phyloP scores from a whole-genome alignment of 1,140 invertebrate species.

The Plectrocnemia conspersa region DNA sequence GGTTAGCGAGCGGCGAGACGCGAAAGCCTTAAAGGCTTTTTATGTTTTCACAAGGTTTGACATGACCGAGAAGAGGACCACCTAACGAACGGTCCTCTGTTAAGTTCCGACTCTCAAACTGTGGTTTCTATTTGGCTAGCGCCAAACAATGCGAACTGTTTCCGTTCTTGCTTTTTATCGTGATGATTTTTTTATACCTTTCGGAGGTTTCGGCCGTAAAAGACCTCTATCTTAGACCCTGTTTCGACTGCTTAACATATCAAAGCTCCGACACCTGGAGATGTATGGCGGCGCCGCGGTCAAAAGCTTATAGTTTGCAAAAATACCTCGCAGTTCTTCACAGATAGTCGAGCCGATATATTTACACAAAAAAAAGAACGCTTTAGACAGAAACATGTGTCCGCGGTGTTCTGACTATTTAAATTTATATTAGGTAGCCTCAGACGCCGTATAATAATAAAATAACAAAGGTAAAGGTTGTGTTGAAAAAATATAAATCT shows the following conservation, averaged over 20 bases:
- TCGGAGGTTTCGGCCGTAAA: slow-evolving; percentile 10
- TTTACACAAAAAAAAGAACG: slow-evolving; percentile 9
- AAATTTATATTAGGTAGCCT: too few relatives aligned
- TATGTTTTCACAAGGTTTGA: background rate
- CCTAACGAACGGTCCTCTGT: slow-evolving; percentile 3
- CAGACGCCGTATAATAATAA: too few relatives aligned
- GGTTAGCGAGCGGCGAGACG: background rate
- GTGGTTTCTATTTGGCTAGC: slow-evolving; percentile 2
- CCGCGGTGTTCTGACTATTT: slow-evolving; percentile 8
- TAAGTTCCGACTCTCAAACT: slow-evolving; percentile 15
- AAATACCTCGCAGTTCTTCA: slow-evolving; percentile 9
- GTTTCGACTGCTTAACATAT: slow-evolving; percentile 17
- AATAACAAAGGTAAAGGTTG: too few relatives aligned
- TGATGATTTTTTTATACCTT: background rate
- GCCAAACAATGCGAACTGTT: slow-evolving; percentile 18
- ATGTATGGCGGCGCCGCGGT: slow-evolving; percentile 4
- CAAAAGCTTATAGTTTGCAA: slow-evolving; percentile 2
- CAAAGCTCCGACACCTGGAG: slow-evolving; percentile 13
- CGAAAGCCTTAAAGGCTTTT: background rate
- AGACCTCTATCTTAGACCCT: slow-evolving; percentile 10
- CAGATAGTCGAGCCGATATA: background rate
- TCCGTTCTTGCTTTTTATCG: slow-evolving; percentile 11
- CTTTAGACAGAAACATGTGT: slow-evolving; percentile 14
- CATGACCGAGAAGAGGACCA: slow-evolving; percentile 9
- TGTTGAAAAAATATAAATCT: too few relatives aligned